phyloP scores from a whole-genome alignment of 2,113 vertebrate genomes.

The Lycaon pictus region DNA sequence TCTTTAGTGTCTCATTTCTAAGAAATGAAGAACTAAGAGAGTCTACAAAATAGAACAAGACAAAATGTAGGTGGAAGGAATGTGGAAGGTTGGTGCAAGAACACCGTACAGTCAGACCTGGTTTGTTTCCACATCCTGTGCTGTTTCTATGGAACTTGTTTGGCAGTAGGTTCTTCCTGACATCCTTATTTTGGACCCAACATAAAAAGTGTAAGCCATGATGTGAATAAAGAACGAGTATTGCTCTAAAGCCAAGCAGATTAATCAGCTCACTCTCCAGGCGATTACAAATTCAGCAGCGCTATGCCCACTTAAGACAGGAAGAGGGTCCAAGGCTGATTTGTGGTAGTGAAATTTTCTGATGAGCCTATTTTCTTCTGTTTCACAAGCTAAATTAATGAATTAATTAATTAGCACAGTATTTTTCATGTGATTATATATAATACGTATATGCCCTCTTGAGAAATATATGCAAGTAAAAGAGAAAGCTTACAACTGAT shows the following conservation, averaged over 20 bases:
- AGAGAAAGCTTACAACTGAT: neutral
- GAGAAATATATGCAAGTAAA: neutral
- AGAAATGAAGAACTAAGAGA: neutral
- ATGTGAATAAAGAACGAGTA: neutral
- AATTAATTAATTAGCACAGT: constrained; percentile 65
- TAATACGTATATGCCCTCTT: constrained; percentile 39
- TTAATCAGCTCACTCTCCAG: constrained; percentile 52
- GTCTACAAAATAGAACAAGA: neutral
- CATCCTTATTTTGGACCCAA: neutral
- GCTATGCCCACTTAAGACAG: neutral
- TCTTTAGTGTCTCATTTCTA: neutral
- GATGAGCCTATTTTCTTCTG: constrained; percentile 59
- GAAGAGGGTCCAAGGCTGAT: constrained; percentile 14
- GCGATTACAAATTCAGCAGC: neutral
- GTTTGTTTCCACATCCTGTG: too few relatives aligned
- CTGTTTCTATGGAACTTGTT: neutral
- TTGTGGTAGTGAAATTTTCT: neutral
- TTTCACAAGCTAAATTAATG: constrained; percentile 61
- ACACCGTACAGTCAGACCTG: rapidly evolving
- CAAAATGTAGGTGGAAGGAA: neutral
- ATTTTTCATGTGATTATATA: constrained; percentile 36
- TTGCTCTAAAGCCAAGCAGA: neutral
- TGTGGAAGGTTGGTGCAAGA: neutral
- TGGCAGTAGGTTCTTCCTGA: neutral
- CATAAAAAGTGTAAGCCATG: neutral